Evolutionary conservation across 2,888 invertebrate species (phyloP).

Genomic region (Monoplex corrugatus): DNA sequence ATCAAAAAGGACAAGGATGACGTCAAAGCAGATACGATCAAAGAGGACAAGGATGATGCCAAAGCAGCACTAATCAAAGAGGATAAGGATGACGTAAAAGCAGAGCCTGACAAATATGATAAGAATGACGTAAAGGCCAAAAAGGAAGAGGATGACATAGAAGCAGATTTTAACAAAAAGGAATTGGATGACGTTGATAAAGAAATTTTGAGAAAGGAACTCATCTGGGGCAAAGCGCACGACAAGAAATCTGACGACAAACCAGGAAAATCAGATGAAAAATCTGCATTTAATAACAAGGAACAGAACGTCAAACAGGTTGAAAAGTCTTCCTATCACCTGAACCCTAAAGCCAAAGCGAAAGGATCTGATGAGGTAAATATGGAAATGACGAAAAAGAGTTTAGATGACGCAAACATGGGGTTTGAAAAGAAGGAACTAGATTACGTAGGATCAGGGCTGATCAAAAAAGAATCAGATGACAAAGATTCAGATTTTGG

Average conservation of each 20-base stretch:
- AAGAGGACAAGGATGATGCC: too few relatives aligned
- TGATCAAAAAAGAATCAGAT: conserved; percentile 13
- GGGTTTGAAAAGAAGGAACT: background rate
- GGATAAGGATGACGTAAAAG: background rate
- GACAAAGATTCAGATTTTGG: too few relatives aligned
- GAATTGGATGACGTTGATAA: too few relatives aligned
- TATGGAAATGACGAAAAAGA: background rate
- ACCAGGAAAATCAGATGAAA: background rate
- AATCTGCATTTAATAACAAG: background rate
- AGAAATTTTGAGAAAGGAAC: too few relatives aligned
- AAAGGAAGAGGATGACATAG: too few relatives aligned
- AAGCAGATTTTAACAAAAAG: too few relatives aligned
- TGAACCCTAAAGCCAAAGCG: too few relatives aligned
- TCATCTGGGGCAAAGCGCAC: too few relatives aligned
- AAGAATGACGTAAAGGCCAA: too few relatives aligned
- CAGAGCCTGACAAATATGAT: background rate
- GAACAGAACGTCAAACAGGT: too few relatives aligned
- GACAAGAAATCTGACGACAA: too few relatives aligned
- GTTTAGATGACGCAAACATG: background rate
- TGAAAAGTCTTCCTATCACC: too few relatives aligned
- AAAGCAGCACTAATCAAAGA: background rate
- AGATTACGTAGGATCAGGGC: background rate
- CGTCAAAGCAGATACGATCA: background rate
- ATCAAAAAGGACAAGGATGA: background rate
- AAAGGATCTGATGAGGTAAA: background rate